These are phyloP conservation scores for Troides oblongomaculatus DNA, from an alignment of 2,888 invertebrate species.

Conservation along the genomic window DNA sequence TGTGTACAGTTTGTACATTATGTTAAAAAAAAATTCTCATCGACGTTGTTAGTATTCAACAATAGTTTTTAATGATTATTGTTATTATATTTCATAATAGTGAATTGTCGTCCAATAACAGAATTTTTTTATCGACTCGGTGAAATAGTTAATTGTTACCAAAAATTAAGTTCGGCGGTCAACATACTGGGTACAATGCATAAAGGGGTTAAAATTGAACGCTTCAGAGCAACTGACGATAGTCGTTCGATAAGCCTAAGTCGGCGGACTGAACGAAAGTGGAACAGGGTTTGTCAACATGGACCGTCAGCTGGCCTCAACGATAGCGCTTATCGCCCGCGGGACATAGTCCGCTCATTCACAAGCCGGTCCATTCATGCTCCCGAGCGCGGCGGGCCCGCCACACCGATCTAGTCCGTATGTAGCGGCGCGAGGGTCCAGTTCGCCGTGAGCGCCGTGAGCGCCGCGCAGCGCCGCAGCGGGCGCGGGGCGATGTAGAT, in stretches of 20 bases:
- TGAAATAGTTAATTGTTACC: not conserved
- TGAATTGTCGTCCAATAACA: no score
- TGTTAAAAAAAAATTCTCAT: no score
- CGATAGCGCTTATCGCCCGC: constrained; percentile 75
- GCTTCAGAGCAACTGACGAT: constrained; percentile 43
- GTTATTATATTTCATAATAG: no score
- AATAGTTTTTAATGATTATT: no score
- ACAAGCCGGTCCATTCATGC: constrained; percentile 77
- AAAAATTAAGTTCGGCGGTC: constrained; percentile 6
- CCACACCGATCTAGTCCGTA: constrained; percentile 54
- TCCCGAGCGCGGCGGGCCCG: constrained; percentile 49
- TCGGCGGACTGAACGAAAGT: constrained; percentile 65
- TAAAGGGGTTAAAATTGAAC: constrained; percentile 35
- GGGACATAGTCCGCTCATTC: constrained; percentile 80
- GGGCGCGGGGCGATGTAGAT: constrained; percentile 66
- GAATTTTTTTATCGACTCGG: not conserved
- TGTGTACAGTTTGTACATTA: no score
- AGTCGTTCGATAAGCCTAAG: constrained; percentile 66
- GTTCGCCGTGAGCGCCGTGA: constrained; percentile 41
- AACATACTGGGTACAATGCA: constrained; percentile 23
- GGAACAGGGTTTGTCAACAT: constrained; percentile 78
- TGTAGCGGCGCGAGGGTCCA: constrained; percentile 47
- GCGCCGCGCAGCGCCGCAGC: constrained; percentile 46
- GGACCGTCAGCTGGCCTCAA: constrained; percentile 75
- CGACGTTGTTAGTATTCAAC: no score